phyloP scores from a whole-genome alignment of 2,888 invertebrate genomes.

The Loripinus fragilis region DNA sequence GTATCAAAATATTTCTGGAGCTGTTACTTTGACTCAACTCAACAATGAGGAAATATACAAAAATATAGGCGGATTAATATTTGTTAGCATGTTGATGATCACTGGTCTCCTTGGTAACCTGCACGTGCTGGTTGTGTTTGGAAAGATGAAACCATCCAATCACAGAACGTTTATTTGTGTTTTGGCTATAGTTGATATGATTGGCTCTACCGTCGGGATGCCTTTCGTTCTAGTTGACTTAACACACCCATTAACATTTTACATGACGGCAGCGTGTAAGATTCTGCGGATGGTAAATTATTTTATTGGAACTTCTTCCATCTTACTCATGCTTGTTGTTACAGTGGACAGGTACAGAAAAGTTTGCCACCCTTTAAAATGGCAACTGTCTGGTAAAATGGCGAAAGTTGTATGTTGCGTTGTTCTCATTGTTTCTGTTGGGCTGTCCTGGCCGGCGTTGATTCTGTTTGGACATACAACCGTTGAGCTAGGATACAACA shows the following conservation, averaged over 20 bases:
- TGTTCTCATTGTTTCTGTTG: neutral
- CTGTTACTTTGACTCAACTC: neutral
- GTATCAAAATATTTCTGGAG: too few relatives aligned
- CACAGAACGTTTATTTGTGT: neutral
- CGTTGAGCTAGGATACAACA: conserved; percentile 48
- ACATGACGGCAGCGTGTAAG: neutral
- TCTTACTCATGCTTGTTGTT: neutral
- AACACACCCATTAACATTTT: neutral
- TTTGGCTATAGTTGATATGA: neutral
- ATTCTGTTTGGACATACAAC: conserved; percentile 66
- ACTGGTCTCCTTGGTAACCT: neutral
- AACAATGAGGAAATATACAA: neutral
- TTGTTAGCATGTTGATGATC: neutral
- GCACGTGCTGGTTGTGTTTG: neutral
- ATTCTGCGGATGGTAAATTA: neutral
- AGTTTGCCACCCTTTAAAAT: neutral
- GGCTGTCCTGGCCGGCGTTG: conserved; percentile 65
- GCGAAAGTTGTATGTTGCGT: neutral
- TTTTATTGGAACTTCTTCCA: neutral
- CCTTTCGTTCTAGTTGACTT: neutral
- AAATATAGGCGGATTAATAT: neutral
- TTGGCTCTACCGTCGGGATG: neutral
- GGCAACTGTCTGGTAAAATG: neutral
- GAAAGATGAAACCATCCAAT: neutral
- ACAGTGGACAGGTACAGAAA: neutral